Evolutionary conservation across 2,113 vertebrate species (phyloP), one percentile per base, ranked within the genome.

Genomic region (Melospiza melodia): DNA sequence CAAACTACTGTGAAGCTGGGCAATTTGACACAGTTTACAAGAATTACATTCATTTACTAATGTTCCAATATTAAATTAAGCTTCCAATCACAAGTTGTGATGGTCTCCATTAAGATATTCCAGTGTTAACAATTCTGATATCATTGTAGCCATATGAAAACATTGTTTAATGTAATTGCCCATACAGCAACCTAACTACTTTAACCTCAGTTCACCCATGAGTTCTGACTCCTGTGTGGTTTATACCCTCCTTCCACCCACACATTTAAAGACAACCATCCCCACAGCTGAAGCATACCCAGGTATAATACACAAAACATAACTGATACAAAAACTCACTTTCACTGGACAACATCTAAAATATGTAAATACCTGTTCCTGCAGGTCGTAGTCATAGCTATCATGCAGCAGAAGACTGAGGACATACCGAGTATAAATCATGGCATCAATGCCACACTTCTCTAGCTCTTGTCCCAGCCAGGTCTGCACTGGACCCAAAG

Each of bases 381-480:
- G 99, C 97, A 99, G 98, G 97, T 99, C 99, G 80, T 99, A 99
- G 98, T 99, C 99, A 73, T 98, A 99, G 97, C 98, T 99, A 98
- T 99, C 99, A 63, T 99, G 99, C 97, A 99, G 98, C 97, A 99
- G 99, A 94, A 99, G 99, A 97, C 99, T 99, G 97, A 99, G 99
- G 97, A 99, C 99, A 73, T 99, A 99, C 95, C 99, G 98, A 93
- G 99, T 99, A 97, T 99, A 99, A 96, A 99, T 99, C 99, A 99
- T 98, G 97, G 99, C 99, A 97, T 99, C 99, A 78, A 99, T 99
- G 98, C 99, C 99, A 97, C 99, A 99, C 98, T 99, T 99, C 98
- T 99, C 99, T 92, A 99, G 98, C 99, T 99, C 99, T 98, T 99
- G 99, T 96, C 99, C 99, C 96, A 99, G 99, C 99, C 99, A 99